Evolutionary conservation across 2,113 vertebrate species (phyloP), one percentile per base, ranked within the genome.

Genomic region (Paralichthys olivaceus): DNA sequence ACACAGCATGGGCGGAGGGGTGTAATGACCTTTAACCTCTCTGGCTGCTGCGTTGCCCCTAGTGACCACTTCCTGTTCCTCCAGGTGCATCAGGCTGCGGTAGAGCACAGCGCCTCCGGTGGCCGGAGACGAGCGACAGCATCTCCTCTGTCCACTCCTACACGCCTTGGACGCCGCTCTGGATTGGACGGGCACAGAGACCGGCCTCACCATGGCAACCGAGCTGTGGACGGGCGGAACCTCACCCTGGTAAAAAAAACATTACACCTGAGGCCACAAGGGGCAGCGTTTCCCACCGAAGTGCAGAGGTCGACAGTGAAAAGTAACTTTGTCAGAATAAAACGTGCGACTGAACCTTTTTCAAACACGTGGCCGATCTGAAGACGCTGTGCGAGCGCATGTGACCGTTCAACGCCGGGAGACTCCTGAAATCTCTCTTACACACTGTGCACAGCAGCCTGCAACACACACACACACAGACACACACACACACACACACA

Each of bases 401-500:
- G 80, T 90, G 89, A 45, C 86, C 77, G 7, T 87, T 90, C 25
- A 90, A 19, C 0, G 84, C 86, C 4, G 84, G 82, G 15, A 87
- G 70, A 51, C 75, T 85, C 81, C 77, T 86, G 40, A 89, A 94
- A 5, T 75, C 86, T 4, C 80, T 89, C 19, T 89, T 77, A 84
- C 89, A 93, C 92, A 93, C 84, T 57, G 32, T 71, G 75, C 88
- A 90, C 64, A 80, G 26, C 83, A 81, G 25, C 69, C 87, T 85
- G 28, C 37, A 49, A 55, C 56, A 61, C 62, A 62, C 59, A 68
- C 47, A 34, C 8, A 34, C 29, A 32, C 1, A 62, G 5, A 43
- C 34, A 53, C 14, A 55, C 47, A 60, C 56, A 56, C 5, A 49
- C 20, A 51, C 4, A 47, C 2, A n/a, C n/a, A 47, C 13, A 60